phyloP scores from a whole-genome alignment of 2,888 invertebrate genomes.

The Melinaea marsaeus region DNA sequence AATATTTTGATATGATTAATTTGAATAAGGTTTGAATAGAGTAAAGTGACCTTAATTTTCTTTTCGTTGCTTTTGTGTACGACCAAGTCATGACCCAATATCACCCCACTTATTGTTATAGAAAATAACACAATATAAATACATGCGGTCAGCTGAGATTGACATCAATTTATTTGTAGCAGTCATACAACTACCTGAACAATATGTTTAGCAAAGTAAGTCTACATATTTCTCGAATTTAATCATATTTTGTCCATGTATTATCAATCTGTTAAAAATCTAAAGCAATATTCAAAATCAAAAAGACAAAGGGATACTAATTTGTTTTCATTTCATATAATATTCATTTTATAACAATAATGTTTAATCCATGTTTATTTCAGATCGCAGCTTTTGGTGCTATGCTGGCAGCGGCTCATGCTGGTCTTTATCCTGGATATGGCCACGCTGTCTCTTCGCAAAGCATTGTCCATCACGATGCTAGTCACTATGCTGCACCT shows the following conservation, averaged over 20 bases:
- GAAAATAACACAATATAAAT: not conserved
- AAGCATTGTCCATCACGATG: conserved; percentile 59
- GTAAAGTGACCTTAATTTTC: not conserved
- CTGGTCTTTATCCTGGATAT: conserved; percentile 50
- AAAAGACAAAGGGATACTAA: too few species aligned
- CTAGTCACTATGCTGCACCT: conserved; percentile 47
- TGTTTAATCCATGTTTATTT: conserved; percentile 23
- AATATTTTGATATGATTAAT: not conserved
- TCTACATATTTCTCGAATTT: too few species aligned
- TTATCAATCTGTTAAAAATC: too few species aligned
- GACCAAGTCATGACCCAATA: not conserved
- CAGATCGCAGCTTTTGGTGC: conserved; percentile 68
- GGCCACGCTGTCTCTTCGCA: conserved; percentile 60
- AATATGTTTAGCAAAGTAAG: not conserved
- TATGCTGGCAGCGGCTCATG: conserved; percentile 65
- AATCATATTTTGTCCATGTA: too few species aligned
- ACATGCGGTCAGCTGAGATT: not conserved
- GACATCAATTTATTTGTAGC: not conserved
- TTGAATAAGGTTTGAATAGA: not conserved
- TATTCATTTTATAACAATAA: too few species aligned
- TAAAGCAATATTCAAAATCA: too few species aligned
- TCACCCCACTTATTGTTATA: conserved; percentile 1
- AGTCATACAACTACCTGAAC: not conserved
- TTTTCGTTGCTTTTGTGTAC: not conserved
- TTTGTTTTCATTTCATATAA: too few species aligned